phyloP scores from a whole-genome alignment of 2,888 invertebrate species.

The Bugula neritina region DNA sequence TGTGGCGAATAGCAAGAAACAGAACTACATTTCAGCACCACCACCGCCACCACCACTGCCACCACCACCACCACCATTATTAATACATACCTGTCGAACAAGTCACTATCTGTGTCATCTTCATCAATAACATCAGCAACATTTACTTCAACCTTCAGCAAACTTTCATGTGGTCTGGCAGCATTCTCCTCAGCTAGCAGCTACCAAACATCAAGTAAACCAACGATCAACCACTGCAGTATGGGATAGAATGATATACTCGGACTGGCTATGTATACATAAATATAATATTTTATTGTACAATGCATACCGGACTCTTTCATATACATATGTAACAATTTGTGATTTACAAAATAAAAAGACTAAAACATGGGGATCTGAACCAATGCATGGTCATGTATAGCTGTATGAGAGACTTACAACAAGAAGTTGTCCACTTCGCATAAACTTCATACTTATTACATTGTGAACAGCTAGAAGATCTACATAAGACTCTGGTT shows the following conservation, averaged over 20 bases:
- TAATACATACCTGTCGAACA: not conserved
- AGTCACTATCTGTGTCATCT: not conserved
- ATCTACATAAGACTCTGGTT: not conserved
- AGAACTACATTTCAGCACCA: not conserved
- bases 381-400: not conserved
- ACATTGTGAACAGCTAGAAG: not conserved
- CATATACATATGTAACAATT: too few species aligned
- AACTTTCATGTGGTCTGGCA: not conserved
- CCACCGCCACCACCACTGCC: not conserved
- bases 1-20: too few species aligned
- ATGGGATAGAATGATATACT: too few species aligned
- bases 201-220: too few species aligned
- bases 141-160: not conserved
- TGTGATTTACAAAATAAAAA: too few species aligned
- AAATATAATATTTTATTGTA: too few species aligned
- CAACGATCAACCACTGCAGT: too few species aligned
- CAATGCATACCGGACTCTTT: too few species aligned
- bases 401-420: not conserved
- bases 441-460: slow-evolving; percentile 2
- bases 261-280: too few species aligned
- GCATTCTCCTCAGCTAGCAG: not conserved
- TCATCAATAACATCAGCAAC: not conserved
- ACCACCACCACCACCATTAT: not conserved
- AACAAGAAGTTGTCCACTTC: not conserved
- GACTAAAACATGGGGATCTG: too few species aligned